Conservation (phyloP, 2,113 vertebrate species). For the Colinus virginianus region DNA sequence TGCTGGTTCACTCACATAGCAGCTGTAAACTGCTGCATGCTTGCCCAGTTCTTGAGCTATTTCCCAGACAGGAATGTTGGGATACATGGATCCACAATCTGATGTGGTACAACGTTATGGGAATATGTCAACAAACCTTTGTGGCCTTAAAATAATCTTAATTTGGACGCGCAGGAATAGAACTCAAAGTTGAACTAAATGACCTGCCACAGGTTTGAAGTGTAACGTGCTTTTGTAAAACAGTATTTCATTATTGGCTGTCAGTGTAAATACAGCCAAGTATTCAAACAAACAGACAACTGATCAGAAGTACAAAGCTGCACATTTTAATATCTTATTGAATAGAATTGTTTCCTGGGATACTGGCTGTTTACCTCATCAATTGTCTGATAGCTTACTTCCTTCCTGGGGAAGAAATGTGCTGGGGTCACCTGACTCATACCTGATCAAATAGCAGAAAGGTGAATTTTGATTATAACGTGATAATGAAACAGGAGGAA, state of each 20-base stretch:
- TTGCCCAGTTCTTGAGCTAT: background rate
- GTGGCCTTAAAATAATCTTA: background rate
- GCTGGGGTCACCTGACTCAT: background rate
- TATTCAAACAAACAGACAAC: background rate
- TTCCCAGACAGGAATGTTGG: background rate
- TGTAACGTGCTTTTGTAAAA: background rate
- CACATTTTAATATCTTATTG: background rate
- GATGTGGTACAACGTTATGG: background rate
- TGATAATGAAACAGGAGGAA: background rate
- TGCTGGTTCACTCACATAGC: background rate
- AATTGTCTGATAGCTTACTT: background rate
- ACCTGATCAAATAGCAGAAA: background rate
- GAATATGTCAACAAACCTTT: background rate
- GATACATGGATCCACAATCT: background rate
- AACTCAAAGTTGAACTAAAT: background rate
- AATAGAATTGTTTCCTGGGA: constrained; percentile 16
- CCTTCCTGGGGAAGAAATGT: background rate
- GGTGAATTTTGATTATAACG: background rate
- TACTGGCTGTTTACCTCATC: background rate
- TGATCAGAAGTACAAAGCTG: background rate
- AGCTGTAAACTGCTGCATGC: background rate
- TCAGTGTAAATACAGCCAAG: background rate
- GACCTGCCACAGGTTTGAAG: background rate
- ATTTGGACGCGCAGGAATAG: background rate
- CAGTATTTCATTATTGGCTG: background rate